Conservation (phyloP, 2,797 vertebrate genomes). For the Sebastiscus tertius region DNA sequence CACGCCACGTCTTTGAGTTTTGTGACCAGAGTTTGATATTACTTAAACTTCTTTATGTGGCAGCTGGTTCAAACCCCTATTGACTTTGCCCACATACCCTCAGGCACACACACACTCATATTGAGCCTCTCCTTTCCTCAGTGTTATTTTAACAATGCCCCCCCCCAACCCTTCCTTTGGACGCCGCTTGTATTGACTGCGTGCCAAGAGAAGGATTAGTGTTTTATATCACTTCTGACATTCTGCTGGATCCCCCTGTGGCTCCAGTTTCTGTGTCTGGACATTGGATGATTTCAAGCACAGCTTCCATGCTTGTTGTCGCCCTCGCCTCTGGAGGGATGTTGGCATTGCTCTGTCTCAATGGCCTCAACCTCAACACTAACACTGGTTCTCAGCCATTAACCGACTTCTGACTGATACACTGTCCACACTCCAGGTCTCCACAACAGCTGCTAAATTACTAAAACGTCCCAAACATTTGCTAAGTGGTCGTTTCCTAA, state of each 20-base stretch:
- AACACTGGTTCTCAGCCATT: neutral
- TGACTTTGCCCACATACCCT: constrained; percentile 62
- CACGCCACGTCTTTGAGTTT: constrained; percentile 53
- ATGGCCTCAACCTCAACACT: neutral
- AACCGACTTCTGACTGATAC: neutral
- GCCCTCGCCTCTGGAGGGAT: constrained; percentile 51
- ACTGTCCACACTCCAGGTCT: neutral
- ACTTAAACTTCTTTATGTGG: constrained; percentile 71
- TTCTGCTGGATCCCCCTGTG: constrained; percentile 65
- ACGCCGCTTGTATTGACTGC: constrained; percentile 50
- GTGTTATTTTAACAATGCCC: constrained; percentile 81
- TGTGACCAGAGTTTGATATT: constrained; percentile 65
- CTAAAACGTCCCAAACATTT: neutral
- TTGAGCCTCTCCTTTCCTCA: constrained; percentile 53
- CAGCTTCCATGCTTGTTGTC: constrained; percentile 64
- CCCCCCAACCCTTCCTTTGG: constrained; percentile 53
- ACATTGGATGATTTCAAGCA: constrained; percentile 58
- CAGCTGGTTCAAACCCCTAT: constrained; percentile 75
- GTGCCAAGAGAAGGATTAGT: constrained; percentile 80
- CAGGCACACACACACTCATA: constrained; percentile 37
- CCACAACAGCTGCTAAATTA: neutral
- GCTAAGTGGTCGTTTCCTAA: neutral
- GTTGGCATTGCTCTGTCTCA: constrained; percentile 41
- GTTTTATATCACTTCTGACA: constrained; percentile 83
- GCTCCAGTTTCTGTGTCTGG: constrained; percentile 73